Evolutionary conservation across 2,113 vertebrate species (phyloP), one percentile per base, ranked within the genome.

Genomic region (Aplodontia rufa): DNA sequence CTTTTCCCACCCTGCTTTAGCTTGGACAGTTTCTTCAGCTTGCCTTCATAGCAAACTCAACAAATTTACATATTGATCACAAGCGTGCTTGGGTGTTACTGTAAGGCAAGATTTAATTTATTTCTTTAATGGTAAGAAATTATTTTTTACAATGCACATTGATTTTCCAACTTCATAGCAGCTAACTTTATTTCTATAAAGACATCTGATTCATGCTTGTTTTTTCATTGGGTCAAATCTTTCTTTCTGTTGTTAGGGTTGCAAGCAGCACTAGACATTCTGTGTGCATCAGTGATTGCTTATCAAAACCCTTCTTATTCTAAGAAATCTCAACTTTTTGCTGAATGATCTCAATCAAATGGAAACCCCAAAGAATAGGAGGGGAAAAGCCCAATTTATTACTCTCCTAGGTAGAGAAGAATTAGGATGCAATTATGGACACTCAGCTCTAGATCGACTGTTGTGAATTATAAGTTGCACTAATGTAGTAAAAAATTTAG

Each of bases 401-500:
- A 74, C 20, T 95, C 49, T 90, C n/a, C 26, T 88, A 58, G 51
- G 24, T 69, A 47, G 14, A 75, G 35, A 93, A 83, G 49, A 96
- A 86, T 95, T 87, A 82, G 30, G 28, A 47, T 30, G 37, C 53
- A 37, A 76, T 93, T 92, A 60, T 60, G 20, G 22, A 76, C 6
- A 51, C 12, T 88, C 37, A 71, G n/a, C 10, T 87, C 75, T 47
- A 24, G 35, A 87, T 26, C 68, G 35, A 51, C 60, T 58, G 10
- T 68, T 93, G n/a, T 89, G 82, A 95, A 87, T 96, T 94, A 96
- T 87, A 47, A 60, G 69, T 82, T 93, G 45, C 37, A 13, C 68
- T 47, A 86, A 69, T 81, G 82, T 89, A 97, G 96, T 96, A 94
- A 94, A 94, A 96, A 97, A 81, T 78, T 93, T 83, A 0, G 0